These are phyloP conservation scores for Kobus ellipsiprymnus DNA, from an alignment of 2,113 vertebrate genomes.

Conservation along the genomic window DNA sequence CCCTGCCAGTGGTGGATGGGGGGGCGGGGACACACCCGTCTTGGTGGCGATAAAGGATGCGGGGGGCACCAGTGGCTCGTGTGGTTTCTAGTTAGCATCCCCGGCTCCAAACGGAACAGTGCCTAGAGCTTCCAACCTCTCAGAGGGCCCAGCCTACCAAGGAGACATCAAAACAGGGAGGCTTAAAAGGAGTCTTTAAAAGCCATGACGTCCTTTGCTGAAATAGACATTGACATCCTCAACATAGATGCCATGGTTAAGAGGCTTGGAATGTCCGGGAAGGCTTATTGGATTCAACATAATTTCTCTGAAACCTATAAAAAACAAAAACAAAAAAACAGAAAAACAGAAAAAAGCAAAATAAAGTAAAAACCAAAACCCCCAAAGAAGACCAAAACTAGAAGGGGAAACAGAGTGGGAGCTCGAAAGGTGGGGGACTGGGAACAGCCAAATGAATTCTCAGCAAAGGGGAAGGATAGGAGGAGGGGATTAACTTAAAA, in stretches of 20 bases:
- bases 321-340: constrained; percentile 78
- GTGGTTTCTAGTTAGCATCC: constrained; percentile 80
- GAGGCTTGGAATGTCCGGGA: constrained; percentile 89
- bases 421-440: too few relatives aligned
- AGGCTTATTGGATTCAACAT: constrained; percentile 92
- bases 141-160: constrained; percentile 84
- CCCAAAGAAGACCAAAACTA: constrained; percentile 82
- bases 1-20: constrained; percentile 76
- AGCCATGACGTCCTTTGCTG: constrained; percentile 91
- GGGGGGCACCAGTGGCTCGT: constrained; percentile 66
- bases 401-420: constrained; percentile 82
- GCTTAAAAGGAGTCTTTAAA: constrained; percentile 85
- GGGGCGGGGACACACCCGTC: constrained; percentile 54
- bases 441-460: constrained; percentile 76
- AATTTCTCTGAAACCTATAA: constrained; percentile 92
- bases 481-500: constrained; percentile 33
- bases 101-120: constrained; percentile 81
- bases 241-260: constrained; percentile 90
- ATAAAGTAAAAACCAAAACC: constrained; percentile 84
- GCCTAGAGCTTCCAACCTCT: constrained; percentile 81
- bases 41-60: constrained; percentile 69
- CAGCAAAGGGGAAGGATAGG: constrained; percentile 48
- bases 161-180: constrained; percentile 83
- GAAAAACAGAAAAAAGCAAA: constrained; percentile 83
- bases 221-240: constrained; percentile 91